These are phyloP conservation scores for Ethmia dodecea DNA, from an alignment of 2,888 invertebrate species.

Conservation along the genomic window DNA sequence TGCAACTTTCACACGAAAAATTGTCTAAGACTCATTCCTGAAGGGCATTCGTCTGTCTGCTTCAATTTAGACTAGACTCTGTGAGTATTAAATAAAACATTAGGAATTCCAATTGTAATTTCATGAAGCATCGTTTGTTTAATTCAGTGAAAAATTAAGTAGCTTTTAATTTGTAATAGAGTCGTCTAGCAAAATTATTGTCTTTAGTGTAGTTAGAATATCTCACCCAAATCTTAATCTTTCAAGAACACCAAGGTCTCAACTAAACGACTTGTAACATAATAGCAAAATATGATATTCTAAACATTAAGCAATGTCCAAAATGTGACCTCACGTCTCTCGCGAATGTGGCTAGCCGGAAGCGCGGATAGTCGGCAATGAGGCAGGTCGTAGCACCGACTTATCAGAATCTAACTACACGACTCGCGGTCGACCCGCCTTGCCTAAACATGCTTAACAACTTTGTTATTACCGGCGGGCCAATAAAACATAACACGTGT, in stretches of 20 bases:
- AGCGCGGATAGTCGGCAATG: conserved; percentile 7
- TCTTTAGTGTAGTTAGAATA: no score
- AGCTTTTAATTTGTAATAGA: no score
- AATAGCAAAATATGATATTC: neutral
- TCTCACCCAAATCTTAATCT: no score
- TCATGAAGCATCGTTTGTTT: no score
- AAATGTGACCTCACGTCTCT: conserved; percentile 6
- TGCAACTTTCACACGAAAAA: conserved; percentile 20
- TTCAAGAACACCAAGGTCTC: no score
- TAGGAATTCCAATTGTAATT: no score
- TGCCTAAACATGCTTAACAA: neutral
- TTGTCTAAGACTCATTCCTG: neutral
- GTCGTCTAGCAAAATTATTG: no score
- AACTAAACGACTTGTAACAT: no score
- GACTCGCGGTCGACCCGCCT: neutral
- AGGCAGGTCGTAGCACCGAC: conserved; percentile 11
- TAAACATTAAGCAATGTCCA: conserved; percentile 2
- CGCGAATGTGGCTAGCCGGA: conserved; percentile 11
- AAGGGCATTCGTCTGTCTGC: neutral
- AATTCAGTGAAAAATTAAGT: no score
- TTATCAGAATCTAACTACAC: conserved; percentile 11
- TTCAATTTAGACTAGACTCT: neutral
- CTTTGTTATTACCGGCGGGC: neutral
- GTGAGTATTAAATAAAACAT: no score
- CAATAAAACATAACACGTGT: neutral